These are phyloP conservation scores for Anolis carolinensis DNA, from an alignment of 2,113 vertebrate genomes.

Conservation along the genomic window DNA sequence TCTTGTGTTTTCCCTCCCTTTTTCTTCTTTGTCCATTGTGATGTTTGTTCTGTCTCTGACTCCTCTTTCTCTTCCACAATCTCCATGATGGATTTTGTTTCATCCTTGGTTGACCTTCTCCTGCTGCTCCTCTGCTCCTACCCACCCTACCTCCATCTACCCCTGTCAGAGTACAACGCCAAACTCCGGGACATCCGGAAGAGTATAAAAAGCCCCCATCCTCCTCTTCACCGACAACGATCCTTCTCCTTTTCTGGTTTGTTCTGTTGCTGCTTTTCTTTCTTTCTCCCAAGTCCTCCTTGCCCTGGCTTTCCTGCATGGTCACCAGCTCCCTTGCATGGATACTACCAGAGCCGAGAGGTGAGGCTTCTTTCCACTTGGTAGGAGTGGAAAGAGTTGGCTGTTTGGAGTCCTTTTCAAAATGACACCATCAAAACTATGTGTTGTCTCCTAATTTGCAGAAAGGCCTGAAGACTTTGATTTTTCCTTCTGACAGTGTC, in stretches of 20 bases:
- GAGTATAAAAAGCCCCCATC: conserved; percentile 67
- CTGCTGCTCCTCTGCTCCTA: conserved; percentile 40
- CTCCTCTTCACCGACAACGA: conserved; percentile 81
- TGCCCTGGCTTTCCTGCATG: conserved; percentile 50
- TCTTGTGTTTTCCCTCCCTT: conserved; percentile 51
- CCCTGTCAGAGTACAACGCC: conserved; percentile 89
- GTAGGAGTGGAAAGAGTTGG: neutral
- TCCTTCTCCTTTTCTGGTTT: conserved; percentile 89
- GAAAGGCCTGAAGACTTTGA: neutral
- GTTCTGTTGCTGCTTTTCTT: conserved; percentile 70
- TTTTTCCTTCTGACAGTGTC: neutral
- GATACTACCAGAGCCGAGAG: neutral
- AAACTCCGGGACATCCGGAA: conserved; percentile 83
- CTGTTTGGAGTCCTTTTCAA: neutral
- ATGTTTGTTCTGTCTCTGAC: conserved; percentile 55
- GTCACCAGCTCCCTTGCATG: neutral
- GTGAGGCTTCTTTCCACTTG: neutral
- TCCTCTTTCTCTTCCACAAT: conserved; percentile 36
- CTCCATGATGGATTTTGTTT: conserved; percentile 57
- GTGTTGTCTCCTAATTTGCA: too few relatives aligned
- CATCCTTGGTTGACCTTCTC: conserved; percentile 63
- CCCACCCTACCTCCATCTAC: conserved; percentile 21
- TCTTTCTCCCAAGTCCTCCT: neutral
- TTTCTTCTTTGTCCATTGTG: conserved; percentile 65
- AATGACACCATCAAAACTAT: neutral